Percentiles rank a stretch among this genome's conserved stretches.
These are phyloP conservation scores for Ericerus pela DNA, from an alignment of 1,140 invertebrate genomes.

Conservation along the genomic window DNA sequence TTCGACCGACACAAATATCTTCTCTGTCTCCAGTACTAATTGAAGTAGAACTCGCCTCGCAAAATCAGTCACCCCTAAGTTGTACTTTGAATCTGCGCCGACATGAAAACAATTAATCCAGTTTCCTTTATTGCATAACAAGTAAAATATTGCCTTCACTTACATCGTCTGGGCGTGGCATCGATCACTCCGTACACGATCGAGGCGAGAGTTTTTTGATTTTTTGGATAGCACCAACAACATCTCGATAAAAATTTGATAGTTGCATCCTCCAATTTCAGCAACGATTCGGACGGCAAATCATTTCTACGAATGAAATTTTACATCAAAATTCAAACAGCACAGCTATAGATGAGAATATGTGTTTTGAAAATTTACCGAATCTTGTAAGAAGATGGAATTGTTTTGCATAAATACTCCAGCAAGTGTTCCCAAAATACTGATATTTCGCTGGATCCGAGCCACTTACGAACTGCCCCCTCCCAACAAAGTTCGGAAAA, in stretches of 20 bases:
- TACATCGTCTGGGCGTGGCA: background rate
- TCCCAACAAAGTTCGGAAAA: constrained; percentile 63
- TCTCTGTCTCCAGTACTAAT: constrained; percentile 70
- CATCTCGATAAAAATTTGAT: constrained; percentile 60
- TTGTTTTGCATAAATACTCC: constrained; percentile 46
- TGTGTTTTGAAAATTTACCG: constrained; percentile 30
- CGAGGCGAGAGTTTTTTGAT: constrained; percentile 66
- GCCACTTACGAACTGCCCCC: constrained; percentile 68
- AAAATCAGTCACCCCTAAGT: constrained; percentile 64
- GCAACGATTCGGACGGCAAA: constrained; percentile 35
- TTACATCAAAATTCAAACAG: background rate
- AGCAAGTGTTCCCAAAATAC: constrained; percentile 70
- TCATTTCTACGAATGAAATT: constrained; percentile 28
- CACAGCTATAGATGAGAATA: background rate
- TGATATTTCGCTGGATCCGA: constrained; percentile 58
- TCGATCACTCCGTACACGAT: constrained; percentile 54
- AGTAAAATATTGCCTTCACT: too few relatives aligned
- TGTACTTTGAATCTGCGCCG: constrained; percentile 33
- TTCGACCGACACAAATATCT: constrained; percentile 53
- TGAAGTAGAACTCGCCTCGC: constrained; percentile 70
- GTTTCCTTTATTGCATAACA: background rate
- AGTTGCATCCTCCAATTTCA: constrained; percentile 52
- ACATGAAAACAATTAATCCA: constrained; percentile 12
- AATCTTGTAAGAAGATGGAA: constrained; percentile 31
- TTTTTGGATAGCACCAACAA: constrained; percentile 66